Conservation (phyloP, 53 echinoderm and acorn worm genomes). For the Pentamera pediparva region DNA sequence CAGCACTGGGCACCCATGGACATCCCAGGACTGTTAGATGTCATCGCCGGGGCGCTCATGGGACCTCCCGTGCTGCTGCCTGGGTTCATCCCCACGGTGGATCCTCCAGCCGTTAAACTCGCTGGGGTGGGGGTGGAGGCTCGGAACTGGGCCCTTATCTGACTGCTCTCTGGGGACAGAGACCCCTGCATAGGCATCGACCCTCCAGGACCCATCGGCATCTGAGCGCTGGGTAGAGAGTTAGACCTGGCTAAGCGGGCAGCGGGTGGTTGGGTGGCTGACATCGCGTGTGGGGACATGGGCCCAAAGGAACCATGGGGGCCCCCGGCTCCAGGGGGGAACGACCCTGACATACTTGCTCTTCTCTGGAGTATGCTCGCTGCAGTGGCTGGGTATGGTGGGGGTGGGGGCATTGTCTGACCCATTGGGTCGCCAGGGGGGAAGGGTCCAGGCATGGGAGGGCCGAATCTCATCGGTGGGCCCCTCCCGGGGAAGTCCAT, state of each 20-base stretch:
- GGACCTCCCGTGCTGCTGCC: slow-evolving; percentile 16
- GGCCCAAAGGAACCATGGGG: slow-evolving; percentile 15
- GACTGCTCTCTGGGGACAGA: slow-evolving; percentile 46
- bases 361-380: slow-evolving; percentile 51
- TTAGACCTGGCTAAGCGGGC: slow-evolving; percentile 21
- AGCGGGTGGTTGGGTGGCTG: slow-evolving; percentile 21
- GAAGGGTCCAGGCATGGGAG: slow-evolving; percentile 34
- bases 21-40: slow-evolving; percentile 27
- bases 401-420: slow-evolving; percentile 85
- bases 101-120: slow-evolving; percentile 24
- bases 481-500: slow-evolving; percentile 53
- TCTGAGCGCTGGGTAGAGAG: slow-evolving; percentile 44
- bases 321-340: slow-evolving; percentile 29
- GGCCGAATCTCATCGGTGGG: slow-evolving; percentile 57
- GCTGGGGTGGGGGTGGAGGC: slow-evolving; percentile 50
- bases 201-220: slow-evolving; percentile 55
- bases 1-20: slow-evolving; percentile 15
- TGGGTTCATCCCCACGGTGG: slow-evolving; percentile 52
- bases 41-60: slow-evolving; percentile 25
- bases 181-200: slow-evolving; percentile 45
- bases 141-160: slow-evolving; percentile 37
- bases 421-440: slow-evolving; percentile 39
- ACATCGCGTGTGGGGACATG: slow-evolving; percentile 36
- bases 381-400: slow-evolving; percentile 61
- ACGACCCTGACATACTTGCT: slow-evolving; percentile 59